Conservation (phyloP, 2,797 vertebrate genomes). For the Enteromius viviparus region DNA sequence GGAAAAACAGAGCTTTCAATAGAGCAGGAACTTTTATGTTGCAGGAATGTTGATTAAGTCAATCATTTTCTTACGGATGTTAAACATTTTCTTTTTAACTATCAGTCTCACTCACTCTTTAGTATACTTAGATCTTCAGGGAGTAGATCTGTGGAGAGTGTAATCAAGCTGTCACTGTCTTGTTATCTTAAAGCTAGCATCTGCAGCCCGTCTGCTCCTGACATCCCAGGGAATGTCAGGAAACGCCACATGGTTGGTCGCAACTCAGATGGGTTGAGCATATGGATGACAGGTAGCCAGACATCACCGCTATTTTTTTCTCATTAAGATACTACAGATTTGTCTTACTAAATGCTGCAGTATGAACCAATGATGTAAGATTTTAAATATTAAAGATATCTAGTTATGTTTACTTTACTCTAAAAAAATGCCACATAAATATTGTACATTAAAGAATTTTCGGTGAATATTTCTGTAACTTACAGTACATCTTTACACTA, state of each 20-base stretch:
- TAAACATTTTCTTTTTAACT: slow-evolving; percentile 21
- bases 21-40: background rate
- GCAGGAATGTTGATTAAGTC: background rate
- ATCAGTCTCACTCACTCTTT: slow-evolving; percentile 15
- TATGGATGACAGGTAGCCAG: slow-evolving; percentile 43
- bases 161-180: slow-evolving; percentile 76
- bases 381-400: background rate
- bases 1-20: background rate
- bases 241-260: slow-evolving; percentile 48
- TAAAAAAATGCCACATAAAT: background rate
- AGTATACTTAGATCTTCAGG: slow-evolving; percentile 44
- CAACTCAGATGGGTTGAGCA: slow-evolving; percentile 41
- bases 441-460: background rate
- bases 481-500: background rate
- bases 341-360: background rate
- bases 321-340: slow-evolving; percentile 28
- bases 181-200: slow-evolving; percentile 66
- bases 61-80: slow-evolving; percentile 11
- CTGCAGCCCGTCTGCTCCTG: slow-evolving; percentile 68
- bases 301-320: slow-evolving; percentile 10
- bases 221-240: slow-evolving; percentile 66
- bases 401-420: background rate
- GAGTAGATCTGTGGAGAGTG: slow-evolving; percentile 59
- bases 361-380: background rate
- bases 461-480: background rate